Base-by-base conservation (phyloP, 1,140 invertebrate species). In the Bombus breviceps region DNA sequence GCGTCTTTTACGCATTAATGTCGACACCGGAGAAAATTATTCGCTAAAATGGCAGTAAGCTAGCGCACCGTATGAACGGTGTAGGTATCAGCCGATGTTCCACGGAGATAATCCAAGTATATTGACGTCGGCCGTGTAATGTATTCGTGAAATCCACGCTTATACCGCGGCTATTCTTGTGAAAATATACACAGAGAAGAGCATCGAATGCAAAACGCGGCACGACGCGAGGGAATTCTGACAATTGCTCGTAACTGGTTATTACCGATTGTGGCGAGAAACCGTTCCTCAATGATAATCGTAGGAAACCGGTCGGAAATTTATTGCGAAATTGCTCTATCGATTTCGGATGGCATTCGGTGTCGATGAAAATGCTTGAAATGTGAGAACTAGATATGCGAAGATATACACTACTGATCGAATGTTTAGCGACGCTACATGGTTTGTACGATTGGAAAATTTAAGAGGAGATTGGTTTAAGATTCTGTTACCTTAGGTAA, bases 81-180 rank as follows among this genome's bases (percentile, higher is more conserved):
- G 74, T 34, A 22, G 22, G 78, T 80, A 87, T 89, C 87, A 64
- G 32, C 53, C n/a, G 88, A 90, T 90, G 75, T 73, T 75, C 59
- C 57, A 53, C 0, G 28, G 75, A 89, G 88, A 90, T 90, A 90
- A 86, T 78, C 69, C 79, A 57, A 34, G 59, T 78, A 68, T 83
- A 83, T 90, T 73, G 83, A 90, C 79, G 83, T 80, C 62, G 59
- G 12, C 76, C 75, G n/a, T 79, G 39, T 88, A 90, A 90, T 89
- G 68, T 82, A 90, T 87, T 90, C 89, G 34, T 57, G 78, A 82
- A 81, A 89, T 32, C 59, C 41, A 68, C 32, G 39, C 37, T 64
- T 28, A 77, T 66, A 57, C n/a, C 32, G 73, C 57, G 43, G 80
- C 75, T 9, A 59, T 76, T 86, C 81, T 32, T 32, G 66, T 37